phyloP scores from a whole-genome alignment of 1,140 invertebrate species.

The Zaprionus vittiger region DNA sequence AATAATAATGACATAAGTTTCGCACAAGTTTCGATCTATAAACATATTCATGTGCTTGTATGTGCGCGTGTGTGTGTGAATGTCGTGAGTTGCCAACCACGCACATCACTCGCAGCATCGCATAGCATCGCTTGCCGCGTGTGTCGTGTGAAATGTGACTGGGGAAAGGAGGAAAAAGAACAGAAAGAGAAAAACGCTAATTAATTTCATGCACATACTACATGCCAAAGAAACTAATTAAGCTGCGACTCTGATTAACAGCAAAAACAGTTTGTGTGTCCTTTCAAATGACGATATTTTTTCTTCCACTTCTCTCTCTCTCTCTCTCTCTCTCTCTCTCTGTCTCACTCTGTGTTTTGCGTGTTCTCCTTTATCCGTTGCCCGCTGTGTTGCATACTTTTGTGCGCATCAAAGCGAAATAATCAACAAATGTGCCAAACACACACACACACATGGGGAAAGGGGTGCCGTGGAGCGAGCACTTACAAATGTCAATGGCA shows the following conservation, averaged over 20 bases:
- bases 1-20: neutral
- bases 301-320: slow-evolving; percentile 11
- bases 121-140: slow-evolving; percentile 18
- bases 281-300: slow-evolving; percentile 71
- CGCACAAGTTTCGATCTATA: neutral
- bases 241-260: slow-evolving; percentile 71
- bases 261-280: slow-evolving; percentile 66
- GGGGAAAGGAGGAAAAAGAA: slow-evolving; percentile 2
- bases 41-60: neutral
- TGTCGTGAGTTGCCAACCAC: neutral
- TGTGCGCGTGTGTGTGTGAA: neutral
- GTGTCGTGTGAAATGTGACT: slow-evolving; percentile 11
- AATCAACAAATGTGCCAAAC: slow-evolving; percentile 77
- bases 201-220: slow-evolving; percentile 69
- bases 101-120: slow-evolving; percentile 3
- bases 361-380: neutral
- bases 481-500: slow-evolving; percentile 74
- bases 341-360: neutral
- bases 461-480: slow-evolving; percentile 4
- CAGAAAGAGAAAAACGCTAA: slow-evolving; percentile 53
- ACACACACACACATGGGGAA: slow-evolving; percentile 27
- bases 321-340: neutral
- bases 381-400: slow-evolving; percentile 64
- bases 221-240: slow-evolving; percentile 76
- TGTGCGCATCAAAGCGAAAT: slow-evolving; percentile 79